Evolutionary conservation across 1,140 invertebrate species (phyloP).

Genomic region (Pseudomyrmex sp.): DNA sequence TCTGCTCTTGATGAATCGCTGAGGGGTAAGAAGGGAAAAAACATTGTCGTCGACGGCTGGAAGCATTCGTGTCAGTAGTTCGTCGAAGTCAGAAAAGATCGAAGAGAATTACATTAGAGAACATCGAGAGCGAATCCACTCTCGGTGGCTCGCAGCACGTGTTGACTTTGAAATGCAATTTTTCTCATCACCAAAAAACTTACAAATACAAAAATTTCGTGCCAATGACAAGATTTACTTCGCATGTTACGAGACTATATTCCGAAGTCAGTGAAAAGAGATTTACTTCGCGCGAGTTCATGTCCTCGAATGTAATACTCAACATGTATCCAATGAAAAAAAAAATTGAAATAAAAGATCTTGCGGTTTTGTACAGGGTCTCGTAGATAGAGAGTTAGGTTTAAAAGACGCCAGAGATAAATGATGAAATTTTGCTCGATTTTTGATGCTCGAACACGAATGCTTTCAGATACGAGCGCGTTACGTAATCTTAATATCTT

Average conservation of each 20-base stretch:
- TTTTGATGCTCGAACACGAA: conserved; percentile 55
- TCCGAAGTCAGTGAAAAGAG: too few species aligned
- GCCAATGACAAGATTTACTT: background rate
- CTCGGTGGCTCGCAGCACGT: background rate
- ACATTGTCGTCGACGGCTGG: conserved; percentile 56
- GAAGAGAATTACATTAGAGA: conserved; percentile 10
- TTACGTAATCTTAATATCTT: conserved; percentile 76
- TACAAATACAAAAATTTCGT: conserved; percentile 10
- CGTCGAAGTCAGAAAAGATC: too few species aligned
- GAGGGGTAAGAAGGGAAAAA: conserved; percentile 54
- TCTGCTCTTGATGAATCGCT: conserved; percentile 47
- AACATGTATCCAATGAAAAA: background rate
- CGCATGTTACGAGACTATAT: background rate
- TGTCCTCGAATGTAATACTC: background rate
- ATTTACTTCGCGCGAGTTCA: background rate
- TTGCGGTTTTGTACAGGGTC: background rate
- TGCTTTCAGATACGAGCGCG: conserved; percentile 59
- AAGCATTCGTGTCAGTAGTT: conserved; percentile 61
- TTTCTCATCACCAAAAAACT: conserved; percentile 2
- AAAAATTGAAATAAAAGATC: too few species aligned
- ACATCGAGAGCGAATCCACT: background rate
- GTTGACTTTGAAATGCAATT: background rate
- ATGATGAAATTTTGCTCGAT: background rate
- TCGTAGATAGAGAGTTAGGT: background rate
- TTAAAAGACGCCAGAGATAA: background rate